phyloP scores from a whole-genome alignment of 2,888 invertebrate species.

The Didymodactylos carnosus region DNA sequence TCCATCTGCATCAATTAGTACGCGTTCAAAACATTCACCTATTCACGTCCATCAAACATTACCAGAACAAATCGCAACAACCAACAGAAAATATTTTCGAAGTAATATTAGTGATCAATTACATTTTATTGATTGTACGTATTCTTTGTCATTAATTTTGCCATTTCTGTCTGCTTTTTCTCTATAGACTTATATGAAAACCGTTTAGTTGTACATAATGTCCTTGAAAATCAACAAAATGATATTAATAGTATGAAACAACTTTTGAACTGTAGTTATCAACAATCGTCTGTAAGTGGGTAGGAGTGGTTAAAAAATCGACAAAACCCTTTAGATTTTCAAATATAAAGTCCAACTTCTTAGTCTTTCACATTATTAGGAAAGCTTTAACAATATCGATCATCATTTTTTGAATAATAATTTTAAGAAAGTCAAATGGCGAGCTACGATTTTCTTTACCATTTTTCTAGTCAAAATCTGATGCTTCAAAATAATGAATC shows the following conservation, averaged over 20 bases:
- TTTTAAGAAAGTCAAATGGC: no score
- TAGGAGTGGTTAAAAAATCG: no score
- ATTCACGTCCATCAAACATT: not conserved
- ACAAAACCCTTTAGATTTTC: no score
- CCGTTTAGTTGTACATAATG: not conserved
- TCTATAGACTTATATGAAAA: not conserved
- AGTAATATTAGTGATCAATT: not conserved
- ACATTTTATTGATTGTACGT: not conserved
- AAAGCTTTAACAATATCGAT: no score
- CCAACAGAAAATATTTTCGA: not conserved
- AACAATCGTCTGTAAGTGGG: no score
- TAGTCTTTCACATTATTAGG: no score
- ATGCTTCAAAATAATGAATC: no score
- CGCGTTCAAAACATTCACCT: not conserved
- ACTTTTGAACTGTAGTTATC: no score
- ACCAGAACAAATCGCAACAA: not conserved
- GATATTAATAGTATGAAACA: not conserved
- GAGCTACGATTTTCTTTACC: no score
- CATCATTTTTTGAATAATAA: no score
- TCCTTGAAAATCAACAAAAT: not conserved
- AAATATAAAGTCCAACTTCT: no score
- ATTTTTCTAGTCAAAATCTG: no score
- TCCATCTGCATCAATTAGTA: not conserved
- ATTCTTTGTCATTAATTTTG: not conserved
- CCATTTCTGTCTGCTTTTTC: not conserved